Percentiles rank a stretch among this genome's conserved stretches.
Evolutionary conservation across 2,797 vertebrate species (phyloP).

Genomic region (Furcifer pardalis): DNA sequence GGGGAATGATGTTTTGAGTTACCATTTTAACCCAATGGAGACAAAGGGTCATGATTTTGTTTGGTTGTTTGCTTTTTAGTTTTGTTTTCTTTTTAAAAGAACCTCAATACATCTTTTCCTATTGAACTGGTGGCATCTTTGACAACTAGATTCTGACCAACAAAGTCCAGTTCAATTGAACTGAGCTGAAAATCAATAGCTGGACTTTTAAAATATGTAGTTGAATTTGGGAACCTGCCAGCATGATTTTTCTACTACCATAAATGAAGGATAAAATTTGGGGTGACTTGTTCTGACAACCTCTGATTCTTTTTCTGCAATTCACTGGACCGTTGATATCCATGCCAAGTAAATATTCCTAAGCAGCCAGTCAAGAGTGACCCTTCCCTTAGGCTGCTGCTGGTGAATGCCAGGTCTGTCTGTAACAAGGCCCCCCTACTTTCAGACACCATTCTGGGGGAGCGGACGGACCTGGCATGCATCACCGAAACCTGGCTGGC

Average conservation of each 20-base stretch:
- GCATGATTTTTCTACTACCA: conserved; percentile 7
- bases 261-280: background rate
- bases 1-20: background rate
- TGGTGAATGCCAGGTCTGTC: no score
- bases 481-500: no score
- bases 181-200: background rate
- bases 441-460: no score
- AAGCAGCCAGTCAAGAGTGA: no score
- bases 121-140: background rate
- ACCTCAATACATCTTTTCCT: background rate
- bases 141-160: background rate
- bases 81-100: background rate
- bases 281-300: background rate
- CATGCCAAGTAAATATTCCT: no score
- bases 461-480: no score
- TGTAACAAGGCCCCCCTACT: no score
- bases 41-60: background rate
- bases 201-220: background rate
- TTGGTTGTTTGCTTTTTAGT: background rate
- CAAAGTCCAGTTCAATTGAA: background rate
- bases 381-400: no score
- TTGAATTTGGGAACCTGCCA: conserved; percentile 13
- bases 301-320: background rate
- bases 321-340: background rate
- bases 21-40: background rate